These are phyloP conservation scores for Henricia sp. DNA, from an alignment of 53 echinoderm and acorn worm species.

Conservation along the genomic window DNA sequence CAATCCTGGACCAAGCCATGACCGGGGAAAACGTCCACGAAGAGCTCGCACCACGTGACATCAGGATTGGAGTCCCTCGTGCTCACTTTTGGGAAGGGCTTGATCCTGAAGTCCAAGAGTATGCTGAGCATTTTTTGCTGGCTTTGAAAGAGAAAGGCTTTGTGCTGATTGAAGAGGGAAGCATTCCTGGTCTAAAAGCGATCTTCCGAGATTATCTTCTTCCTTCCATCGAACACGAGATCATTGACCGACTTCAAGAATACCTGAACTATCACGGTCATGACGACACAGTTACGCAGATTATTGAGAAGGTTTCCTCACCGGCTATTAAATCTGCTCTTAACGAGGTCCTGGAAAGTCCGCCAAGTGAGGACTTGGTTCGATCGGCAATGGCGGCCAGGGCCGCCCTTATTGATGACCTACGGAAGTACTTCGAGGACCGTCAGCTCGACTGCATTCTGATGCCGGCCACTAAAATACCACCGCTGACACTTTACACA, in stretches of 20 bases:
- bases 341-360: background rate
- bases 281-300: background rate
- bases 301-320: slow-evolving; percentile 16
- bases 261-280: slow-evolving; percentile 23
- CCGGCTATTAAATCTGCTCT: background rate
- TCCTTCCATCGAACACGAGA: slow-evolving; percentile 21
- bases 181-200: slow-evolving; percentile 1
- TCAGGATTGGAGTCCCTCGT: slow-evolving; percentile 26
- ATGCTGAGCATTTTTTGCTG: background rate
- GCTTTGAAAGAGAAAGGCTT: slow-evolving; percentile 9
- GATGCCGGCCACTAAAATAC: slow-evolving; percentile 40
- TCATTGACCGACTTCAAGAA: background rate
- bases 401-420: background rate
- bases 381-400: slow-evolving; percentile 7
- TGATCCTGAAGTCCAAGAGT: background rate
- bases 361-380: slow-evolving; percentile 12
- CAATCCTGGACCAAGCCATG: slow-evolving; percentile 22
- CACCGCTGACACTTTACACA: background rate
- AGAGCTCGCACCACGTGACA: slow-evolving; percentile 5
- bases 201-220: background rate
- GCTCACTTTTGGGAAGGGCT: slow-evolving; percentile 34
- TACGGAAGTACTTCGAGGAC: slow-evolving; percentile 6
- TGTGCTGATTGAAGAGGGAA: background rate
- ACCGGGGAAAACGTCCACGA: slow-evolving; percentile 3
- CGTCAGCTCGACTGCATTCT: slow-evolving; percentile 16